Evolutionary conservation across 30 jellyfish, hydroid and myxozoan genomes (phyloP).

Genomic region (Hydractinia echinata): DNA sequence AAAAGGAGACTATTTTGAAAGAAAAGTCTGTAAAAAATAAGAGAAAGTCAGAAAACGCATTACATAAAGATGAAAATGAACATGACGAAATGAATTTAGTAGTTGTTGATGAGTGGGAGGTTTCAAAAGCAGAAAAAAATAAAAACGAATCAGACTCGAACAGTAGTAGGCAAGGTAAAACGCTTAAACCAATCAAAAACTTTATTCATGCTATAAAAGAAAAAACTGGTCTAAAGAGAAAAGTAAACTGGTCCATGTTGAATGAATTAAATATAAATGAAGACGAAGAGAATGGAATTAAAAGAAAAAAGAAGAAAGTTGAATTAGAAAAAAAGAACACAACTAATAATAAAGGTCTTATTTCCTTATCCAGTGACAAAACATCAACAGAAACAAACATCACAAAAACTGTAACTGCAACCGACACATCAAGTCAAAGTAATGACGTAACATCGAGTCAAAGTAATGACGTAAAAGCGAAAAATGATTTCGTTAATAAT

Average conservation of each 20-base stretch:
- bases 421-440: not conserved
- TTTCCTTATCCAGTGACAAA: too few relatives aligned
- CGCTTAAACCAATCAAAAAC: not conserved
- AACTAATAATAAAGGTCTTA: too few relatives aligned
- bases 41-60: not conserved
- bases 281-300: not conserved
- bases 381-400: not conserved
- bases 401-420: not conserved
- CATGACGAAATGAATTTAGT: not conserved
- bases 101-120: slow-evolving; percentile 11
- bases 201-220: not conserved
- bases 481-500: not conserved
- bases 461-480: not conserved
- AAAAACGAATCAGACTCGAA: not conserved
- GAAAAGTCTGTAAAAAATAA: not conserved
- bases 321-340: too few relatives aligned
- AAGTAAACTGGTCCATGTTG: not conserved
- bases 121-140: not conserved
- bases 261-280: not conserved
- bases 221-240: not conserved
- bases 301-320: too few relatives aligned
- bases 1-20: not conserved
- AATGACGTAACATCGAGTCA: not conserved
- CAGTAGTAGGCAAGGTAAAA: not conserved
- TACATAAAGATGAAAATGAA: not conserved